Base-by-base conservation (phyloP, 2,888 invertebrate genomes). In the Mythimna impura region DNA sequence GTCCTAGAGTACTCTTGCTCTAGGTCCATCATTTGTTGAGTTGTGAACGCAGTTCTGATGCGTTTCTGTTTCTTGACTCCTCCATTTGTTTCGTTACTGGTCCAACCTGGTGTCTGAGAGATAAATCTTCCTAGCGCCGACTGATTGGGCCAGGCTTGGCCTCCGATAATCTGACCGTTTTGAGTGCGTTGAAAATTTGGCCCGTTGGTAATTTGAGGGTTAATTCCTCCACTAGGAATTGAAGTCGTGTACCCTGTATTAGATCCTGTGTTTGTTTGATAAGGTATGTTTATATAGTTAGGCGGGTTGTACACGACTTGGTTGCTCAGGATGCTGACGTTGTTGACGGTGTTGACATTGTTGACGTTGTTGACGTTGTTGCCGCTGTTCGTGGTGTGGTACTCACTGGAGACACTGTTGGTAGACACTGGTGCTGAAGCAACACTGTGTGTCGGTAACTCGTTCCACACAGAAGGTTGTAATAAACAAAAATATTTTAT, bases 21-120 rank as follows among this genome's bases (percentile, higher is more conserved):
- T 17, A 98, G 91, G 84, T 97, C 97, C 79, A 97, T 97, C 83
- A 98, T 95, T 91, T 98, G 98, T 0, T 96, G 94, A 70, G 97
- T 98, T 0, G 98, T 98, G 91, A 98, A 98, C 0, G 98, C 98
- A 0, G 98, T 98, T 62, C 98, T 96, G 0, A 97, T 97, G 25
- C 98, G 96, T 90, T 98, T 98, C 14, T 88, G 92, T 80, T 94
- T 94, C 61, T 91, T 92, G 0, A 89, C 85, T 69, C 87, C 88
- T 20, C 84, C 87, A 47, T 8, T 74, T 7, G 87, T 63, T 80
- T 90, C 92, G 54, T 77, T 81, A 3, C 71, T 82, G 8, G 43
- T 84, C 86, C 86, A 88, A 17, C 63, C 68, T 17, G 78, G 55
- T n/a, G 85, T 30, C 71, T 86, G 87, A 17, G 72, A n/a, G 14